Evolutionary conservation across 2,113 vertebrate genomes (phyloP), one percentile per base, ranked within the genome.

Genomic region (Vidua macroura): DNA sequence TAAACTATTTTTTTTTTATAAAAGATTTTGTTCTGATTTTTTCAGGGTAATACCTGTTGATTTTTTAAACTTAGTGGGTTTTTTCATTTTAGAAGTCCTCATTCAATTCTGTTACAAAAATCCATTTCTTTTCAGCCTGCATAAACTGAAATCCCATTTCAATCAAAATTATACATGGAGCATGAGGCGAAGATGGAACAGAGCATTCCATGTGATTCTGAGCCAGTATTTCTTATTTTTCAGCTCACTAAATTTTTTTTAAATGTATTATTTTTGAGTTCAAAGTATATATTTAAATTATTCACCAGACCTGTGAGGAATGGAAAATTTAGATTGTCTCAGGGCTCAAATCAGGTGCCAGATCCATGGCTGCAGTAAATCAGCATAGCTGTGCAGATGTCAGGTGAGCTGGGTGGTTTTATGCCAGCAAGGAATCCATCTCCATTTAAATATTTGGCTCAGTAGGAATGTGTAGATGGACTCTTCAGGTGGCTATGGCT

Each of bases 341-440:
- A 74, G 67, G 83, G 83, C 90, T 95, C 83, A 80, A 67, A 90
- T 86, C 46, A 70, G 76, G 80, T 67, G 72, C 76, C 94, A 95
- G 95, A 48, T 55, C 76, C 91, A 31, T 59, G 53, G 72, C 88
- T 93, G 90, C 96, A 92, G 76, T 93, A 94, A 94, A 93, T 94
- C 88, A 94, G 55, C 8, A 0, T 6, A 55, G 73, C 76, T 74
- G 33, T 74, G 76, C 83, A 62, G 77, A 43, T 86, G 69, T 64
- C 31, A 0, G 62, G 62, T 7, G 6, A 88, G 56, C 55, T 70
- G 4, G 28, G 86, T 31, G 41, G 51, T 23, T 88, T 68, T 67
- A 7, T 53, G 48, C 56, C 39, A 66, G 81, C 24, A 15, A 60
- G 62, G 69, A 79, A 78, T 78, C 74, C 83, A 66, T 44, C 35